phyloP scores from a whole-genome alignment of 2,797 vertebrate genomes.

The Artibeus jamaicensis region DNA sequence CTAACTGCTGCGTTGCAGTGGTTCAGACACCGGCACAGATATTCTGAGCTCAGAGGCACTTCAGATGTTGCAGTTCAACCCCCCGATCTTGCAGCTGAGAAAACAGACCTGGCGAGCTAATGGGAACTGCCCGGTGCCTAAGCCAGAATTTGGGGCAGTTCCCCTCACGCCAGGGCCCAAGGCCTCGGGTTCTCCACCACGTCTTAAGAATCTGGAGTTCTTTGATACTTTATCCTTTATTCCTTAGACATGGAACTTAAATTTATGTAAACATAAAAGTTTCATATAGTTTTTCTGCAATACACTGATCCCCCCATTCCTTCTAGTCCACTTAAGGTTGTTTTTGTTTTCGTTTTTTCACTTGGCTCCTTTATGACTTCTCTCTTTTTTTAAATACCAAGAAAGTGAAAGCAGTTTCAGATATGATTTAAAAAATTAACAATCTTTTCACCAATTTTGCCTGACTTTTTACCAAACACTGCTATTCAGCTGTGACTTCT shows the following conservation, averaged over 20 bases:
- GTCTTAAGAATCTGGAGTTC: not conserved
- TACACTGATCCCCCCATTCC: not conserved
- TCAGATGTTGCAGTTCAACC: not conserved
- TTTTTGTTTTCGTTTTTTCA: not conserved
- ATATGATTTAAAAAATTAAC: not conserved
- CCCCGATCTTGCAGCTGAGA: conserved; percentile 30
- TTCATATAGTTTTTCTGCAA: not conserved
- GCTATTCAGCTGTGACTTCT: not conserved
- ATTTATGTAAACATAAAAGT: not conserved
- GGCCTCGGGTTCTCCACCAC: too few relatives aligned
- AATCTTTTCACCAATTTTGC: not conserved
- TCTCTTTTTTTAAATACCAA: not conserved
- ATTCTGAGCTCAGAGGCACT: not conserved
- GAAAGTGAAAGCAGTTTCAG: not conserved
- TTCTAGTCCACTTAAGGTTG: not conserved
- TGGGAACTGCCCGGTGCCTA: not conserved
- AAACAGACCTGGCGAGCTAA: conserved; percentile 21
- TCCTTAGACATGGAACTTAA: not conserved
- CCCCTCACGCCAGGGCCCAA: not conserved
- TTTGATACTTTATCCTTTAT: not conserved
- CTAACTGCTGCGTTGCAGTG: not conserved
- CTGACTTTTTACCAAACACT: not conserved
- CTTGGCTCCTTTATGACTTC: not conserved
- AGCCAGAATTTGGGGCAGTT: not conserved
- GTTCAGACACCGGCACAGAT: not conserved